These are phyloP conservation scores for Amphiduros pacificus DNA, from an alignment of 2,888 invertebrate genomes.

Conservation along the genomic window DNA sequence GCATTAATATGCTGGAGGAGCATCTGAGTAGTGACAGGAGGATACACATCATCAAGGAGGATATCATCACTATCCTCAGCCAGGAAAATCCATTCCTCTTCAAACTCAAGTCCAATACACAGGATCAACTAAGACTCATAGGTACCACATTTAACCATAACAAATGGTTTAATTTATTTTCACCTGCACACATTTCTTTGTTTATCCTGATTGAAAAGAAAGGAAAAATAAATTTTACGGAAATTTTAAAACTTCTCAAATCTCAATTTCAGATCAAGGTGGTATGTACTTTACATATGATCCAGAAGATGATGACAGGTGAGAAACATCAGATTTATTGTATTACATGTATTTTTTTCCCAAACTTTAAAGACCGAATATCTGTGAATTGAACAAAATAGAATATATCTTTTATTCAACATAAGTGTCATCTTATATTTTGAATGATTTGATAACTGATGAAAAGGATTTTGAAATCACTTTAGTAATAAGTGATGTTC, in stretches of 20 bases:
- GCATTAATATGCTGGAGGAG: slow-evolving; percentile 28
- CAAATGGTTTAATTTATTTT: too few species aligned
- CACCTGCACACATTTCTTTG: too few species aligned
- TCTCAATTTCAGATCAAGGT: slow-evolving; percentile 24
- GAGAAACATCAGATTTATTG: neutral
- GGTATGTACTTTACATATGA: slow-evolving; percentile 25
- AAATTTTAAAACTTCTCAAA: slow-evolving; percentile 30
- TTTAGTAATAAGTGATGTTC: neutral
- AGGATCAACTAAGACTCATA: slow-evolving; percentile 70
- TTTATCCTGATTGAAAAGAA: too few species aligned
- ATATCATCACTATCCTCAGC: slow-evolving; percentile 76
- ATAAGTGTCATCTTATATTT: neutral
- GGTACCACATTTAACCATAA: too few species aligned
- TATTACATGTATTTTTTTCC: neutral
- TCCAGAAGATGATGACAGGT: slow-evolving; percentile 19
- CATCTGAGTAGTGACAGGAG: slow-evolving; percentile 63
- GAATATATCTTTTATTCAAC: neutral
- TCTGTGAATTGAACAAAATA: neutral
- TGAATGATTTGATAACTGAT: neutral
- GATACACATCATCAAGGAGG: slow-evolving; percentile 72
- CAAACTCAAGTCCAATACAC: slow-evolving; percentile 70
- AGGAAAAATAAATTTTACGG: neutral
- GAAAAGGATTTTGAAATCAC: neutral
- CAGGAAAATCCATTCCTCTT: slow-evolving; percentile 80
- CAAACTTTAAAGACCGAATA: neutral